A percentile compares a stretch with the other conserved stretches of the same genome.
Evolutionary conservation across 2,888 invertebrate species (phyloP).

Genomic region (Chydorus sphaericus): DNA sequence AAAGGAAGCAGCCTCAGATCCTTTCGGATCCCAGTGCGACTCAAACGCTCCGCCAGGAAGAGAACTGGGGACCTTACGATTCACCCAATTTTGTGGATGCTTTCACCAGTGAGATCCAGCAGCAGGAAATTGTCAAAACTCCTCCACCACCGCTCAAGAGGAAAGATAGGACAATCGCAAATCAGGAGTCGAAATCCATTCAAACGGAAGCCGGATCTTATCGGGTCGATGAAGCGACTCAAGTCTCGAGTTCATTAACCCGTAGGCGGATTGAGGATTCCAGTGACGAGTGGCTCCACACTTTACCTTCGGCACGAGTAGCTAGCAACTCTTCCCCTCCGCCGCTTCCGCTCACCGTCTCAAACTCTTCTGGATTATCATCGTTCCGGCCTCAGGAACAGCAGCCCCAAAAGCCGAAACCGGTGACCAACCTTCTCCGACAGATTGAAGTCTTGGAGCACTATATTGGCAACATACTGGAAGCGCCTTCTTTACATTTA

Average conservation of each 20-base stretch:
- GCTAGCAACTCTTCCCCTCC: neutral
- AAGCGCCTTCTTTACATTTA: slow-evolving; percentile 67
- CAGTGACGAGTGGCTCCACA: neutral
- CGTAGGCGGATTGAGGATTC: neutral
- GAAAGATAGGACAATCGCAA: neutral
- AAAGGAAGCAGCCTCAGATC: neutral
- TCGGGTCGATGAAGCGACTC: neutral
- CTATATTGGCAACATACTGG: neutral
- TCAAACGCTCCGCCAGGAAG: neutral
- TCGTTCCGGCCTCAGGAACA: neutral
- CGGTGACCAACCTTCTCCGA: neutral
- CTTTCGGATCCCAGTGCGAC: neutral
- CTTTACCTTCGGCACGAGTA: neutral
- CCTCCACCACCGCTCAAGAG: neutral
- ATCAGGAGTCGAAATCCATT: neutral
- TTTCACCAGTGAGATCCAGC: neutral
- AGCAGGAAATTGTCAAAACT: neutral
- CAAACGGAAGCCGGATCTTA: neutral
- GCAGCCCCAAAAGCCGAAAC: neutral
- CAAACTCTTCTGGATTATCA: too few relatives aligned
- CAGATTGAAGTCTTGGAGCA: slow-evolving; percentile 3
- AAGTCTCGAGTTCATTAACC: neutral
- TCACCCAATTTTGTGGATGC: neutral
- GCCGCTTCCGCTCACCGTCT: neutral
- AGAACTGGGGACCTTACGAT: slow-evolving; percentile 7